phyloP scores from a whole-genome alignment of 2,888 invertebrate genomes.

The Nephrocerus scutellatus region DNA sequence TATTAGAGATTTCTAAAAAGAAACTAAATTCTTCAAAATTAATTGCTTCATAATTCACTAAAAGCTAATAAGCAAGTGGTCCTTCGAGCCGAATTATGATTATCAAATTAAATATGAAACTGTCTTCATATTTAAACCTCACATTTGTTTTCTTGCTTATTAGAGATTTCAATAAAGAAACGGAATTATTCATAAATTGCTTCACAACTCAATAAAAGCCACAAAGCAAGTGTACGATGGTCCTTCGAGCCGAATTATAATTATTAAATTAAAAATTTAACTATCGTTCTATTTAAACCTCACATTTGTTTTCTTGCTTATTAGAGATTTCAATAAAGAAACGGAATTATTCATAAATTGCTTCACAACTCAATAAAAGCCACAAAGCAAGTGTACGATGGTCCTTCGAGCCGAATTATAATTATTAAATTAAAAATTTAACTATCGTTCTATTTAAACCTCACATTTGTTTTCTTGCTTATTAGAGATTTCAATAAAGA shows the following conservation, averaged over 20 bases:
- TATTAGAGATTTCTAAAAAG: neutral
- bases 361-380: neutral
- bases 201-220: neutral
- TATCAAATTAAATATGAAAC: neutral
- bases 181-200: slow-evolving; percentile 3
- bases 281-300: neutral
- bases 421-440: neutral
- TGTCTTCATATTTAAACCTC: neutral
- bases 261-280: neutral
- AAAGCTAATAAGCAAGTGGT: slow-evolving; percentile 5
- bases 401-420: slow-evolving; percentile 15
- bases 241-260: slow-evolving; percentile 14
- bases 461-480: slow-evolving; percentile 1
- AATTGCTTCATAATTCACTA: neutral
- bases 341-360: slow-evolving; percentile 3
- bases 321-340: neutral
- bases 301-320: slow-evolving; percentile 1
- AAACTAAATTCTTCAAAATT: slow-evolving; percentile 4
- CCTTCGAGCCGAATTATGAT: slow-evolving; percentile 13
- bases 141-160: slow-evolving; percentile 1
- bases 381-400: slow-evolving; percentile 6
- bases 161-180: neutral
- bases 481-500: neutral
- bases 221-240: slow-evolving; percentile 8
- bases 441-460: neutral